Percentiles rank a stretch among this genome's conserved stretches.
Evolutionary conservation across 2,888 invertebrate species (phyloP).

Genomic region (Phyllotreta striolata): DNA sequence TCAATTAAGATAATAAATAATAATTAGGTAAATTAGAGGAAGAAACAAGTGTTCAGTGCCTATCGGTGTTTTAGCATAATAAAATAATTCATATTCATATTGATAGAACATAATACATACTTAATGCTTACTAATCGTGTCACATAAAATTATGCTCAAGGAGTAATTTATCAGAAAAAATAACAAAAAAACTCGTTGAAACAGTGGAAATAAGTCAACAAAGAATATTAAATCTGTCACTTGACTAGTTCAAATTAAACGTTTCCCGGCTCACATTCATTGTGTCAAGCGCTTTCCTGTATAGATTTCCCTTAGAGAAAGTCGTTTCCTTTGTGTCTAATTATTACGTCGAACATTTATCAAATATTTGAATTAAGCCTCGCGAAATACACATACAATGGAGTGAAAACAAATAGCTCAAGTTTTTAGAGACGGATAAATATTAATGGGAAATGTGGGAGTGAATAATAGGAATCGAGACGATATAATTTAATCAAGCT

Average conservation of each 20-base stretch:
- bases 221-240: constrained; percentile 21
- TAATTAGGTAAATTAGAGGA: constrained; percentile 28
- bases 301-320: constrained; percentile 21
- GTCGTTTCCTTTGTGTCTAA: constrained; percentile 18
- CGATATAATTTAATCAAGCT: constrained; percentile 16
- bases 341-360: constrained; percentile 19
- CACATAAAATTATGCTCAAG: constrained; percentile 25
- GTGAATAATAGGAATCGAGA: constrained; percentile 4
- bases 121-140: constrained; percentile 26
- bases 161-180: constrained; percentile 13
- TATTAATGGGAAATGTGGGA: constrained; percentile 17
- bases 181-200: constrained; percentile 1
- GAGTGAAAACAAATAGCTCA: constrained; percentile 18
- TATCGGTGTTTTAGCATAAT: constrained; percentile 30
- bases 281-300: constrained; percentile 19
- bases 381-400: constrained; percentile 21
- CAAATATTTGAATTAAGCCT: constrained; percentile 21
- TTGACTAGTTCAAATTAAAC: constrained; percentile 18
- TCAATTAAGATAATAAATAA: constrained; percentile 31
- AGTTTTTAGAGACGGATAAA: constrained; percentile 22
- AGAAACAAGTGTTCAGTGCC: constrained; percentile 27
- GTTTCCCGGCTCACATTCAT: constrained; percentile 16
- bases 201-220: constrained; percentile 9
- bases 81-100: constrained; percentile 33
- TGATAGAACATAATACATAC: constrained; percentile 30